These are phyloP conservation scores for Agriopis leucophaearia DNA, from an alignment of 2,888 invertebrate genomes.

Conservation along the genomic window DNA sequence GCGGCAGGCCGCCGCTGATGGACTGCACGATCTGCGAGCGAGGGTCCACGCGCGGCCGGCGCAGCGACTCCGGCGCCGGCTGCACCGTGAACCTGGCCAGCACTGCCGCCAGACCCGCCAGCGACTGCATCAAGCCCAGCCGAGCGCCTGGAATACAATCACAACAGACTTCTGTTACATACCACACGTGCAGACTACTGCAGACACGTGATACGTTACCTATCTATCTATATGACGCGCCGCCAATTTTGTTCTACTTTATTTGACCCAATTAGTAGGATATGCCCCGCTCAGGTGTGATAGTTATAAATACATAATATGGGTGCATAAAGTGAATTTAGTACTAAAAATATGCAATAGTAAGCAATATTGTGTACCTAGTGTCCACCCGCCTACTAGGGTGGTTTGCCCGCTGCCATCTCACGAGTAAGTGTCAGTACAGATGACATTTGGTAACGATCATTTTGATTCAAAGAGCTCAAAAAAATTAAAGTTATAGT, in stretches of 20 bases:
- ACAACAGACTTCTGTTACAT: neutral
- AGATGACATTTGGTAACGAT: no score
- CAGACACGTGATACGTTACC: neutral
- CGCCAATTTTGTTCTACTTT: no score
- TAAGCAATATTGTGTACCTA: no score
- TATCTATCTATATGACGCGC: neutral
- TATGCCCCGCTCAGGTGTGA: no score
- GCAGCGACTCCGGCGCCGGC: conserved; percentile 56
- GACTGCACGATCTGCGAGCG: conserved; percentile 61
- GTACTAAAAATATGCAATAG: no score
- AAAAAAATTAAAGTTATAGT: neutral
- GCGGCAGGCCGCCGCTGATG: conserved; percentile 63
- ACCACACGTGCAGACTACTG: no score
- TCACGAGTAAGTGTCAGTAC: no score
- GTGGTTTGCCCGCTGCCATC: no score
- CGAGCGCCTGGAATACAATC: conserved; percentile 63
- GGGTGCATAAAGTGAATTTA: no score
- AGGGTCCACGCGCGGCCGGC: conserved; percentile 60
- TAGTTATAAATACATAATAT: no score
- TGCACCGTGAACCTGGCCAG: conserved; percentile 58
- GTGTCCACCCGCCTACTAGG: no score
- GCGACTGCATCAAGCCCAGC: conserved; percentile 71
- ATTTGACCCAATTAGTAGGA: no score
- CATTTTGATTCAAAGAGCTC: neutral
- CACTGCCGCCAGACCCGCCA: conserved; percentile 70